Evolutionary conservation across 2,113 vertebrate species (phyloP).

Genomic region (Axis porcinus): DNA sequence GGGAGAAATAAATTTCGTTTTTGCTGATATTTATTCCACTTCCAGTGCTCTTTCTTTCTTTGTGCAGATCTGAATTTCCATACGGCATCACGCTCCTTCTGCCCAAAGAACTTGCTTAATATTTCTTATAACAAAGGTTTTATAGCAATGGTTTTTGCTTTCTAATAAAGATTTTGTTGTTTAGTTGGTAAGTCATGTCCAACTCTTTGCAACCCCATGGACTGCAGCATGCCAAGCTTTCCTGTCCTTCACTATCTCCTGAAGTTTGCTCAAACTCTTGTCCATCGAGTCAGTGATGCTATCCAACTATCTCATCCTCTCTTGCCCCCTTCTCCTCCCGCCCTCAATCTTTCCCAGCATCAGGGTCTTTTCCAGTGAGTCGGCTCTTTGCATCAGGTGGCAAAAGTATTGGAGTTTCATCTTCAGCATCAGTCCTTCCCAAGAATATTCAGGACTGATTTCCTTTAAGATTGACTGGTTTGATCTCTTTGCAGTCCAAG

Average conservation of each 20-base stretch:
- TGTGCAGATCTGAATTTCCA: background rate
- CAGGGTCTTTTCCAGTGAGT: background rate
- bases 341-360: background rate
- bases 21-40: background rate
- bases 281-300: background rate
- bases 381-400: background rate
- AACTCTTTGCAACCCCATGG: background rate
- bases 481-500: background rate
- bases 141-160: background rate
- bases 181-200: background rate
- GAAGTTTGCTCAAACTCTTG: background rate
- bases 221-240: background rate
- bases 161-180: background rate
- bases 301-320: background rate
- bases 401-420: background rate
- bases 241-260: background rate
- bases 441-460: background rate
- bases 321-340: fast-evolving
- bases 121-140: background rate
- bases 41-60: background rate
- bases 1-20: background rate
- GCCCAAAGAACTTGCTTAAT: background rate
- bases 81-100: background rate
- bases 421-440: background rate
- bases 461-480: background rate